phyloP scores from a whole-genome alignment of 2,888 invertebrate species.

The Pyrgus malvae region DNA sequence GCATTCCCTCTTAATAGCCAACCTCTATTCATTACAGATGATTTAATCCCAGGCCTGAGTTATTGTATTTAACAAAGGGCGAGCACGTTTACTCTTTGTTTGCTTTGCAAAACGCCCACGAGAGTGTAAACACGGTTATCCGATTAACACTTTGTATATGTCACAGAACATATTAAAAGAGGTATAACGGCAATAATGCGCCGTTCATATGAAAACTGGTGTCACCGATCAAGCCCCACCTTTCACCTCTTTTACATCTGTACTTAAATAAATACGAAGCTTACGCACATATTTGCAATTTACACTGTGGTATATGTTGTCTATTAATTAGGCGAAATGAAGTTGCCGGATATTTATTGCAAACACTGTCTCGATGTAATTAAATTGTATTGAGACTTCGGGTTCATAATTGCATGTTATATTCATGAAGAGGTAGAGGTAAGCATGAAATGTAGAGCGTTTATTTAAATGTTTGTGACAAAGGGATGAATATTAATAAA shows the following conservation, averaged over 20 bases:
- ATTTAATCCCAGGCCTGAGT: constrained; percentile 7
- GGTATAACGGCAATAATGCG: no score
- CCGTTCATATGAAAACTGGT: no score
- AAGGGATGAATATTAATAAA: no score
- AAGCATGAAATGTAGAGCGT: no score
- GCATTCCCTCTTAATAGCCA: no score
- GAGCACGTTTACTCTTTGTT: constrained; percentile 40
- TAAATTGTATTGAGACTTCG: not conserved
- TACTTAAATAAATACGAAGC: no score
- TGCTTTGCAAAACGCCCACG: constrained; percentile 54
- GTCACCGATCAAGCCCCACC: no score
- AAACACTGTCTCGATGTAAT: not conserved
- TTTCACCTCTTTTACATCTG: no score
- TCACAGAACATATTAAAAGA: no score
- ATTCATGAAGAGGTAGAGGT: not conserved
- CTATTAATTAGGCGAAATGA: constrained; percentile 33
- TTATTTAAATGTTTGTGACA: no score
- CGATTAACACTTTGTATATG: constrained; percentile 44
- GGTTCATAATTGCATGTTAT: not conserved
- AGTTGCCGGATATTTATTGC: constrained; percentile 17
- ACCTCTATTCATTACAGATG: constrained; percentile 4
- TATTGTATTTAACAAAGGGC: constrained; percentile 15
- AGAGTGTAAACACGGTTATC: constrained; percentile 51
- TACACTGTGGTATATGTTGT: no score
- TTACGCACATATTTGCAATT: no score